phyloP scores from a whole-genome alignment of 2,888 invertebrate species.

The Teleiodes luculella region DNA sequence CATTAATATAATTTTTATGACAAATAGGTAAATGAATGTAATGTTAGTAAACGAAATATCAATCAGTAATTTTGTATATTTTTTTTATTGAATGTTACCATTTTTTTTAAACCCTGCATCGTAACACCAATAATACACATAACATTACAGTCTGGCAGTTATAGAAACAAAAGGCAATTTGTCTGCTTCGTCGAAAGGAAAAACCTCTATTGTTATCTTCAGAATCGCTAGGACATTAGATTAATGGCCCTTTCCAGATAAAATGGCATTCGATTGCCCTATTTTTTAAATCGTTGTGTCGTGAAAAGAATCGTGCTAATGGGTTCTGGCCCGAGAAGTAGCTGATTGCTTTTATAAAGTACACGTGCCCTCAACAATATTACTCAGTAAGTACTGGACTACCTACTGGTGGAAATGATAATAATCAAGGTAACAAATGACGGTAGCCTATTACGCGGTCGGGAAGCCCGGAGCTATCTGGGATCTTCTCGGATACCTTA shows the following conservation, averaged over 20 bases:
- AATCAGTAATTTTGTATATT: too few species aligned
- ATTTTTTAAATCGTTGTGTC: constrained; percentile 5
- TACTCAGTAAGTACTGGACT: too few species aligned
- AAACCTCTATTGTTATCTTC: constrained; percentile 2
- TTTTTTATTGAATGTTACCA: too few species aligned
- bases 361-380: too few species aligned
- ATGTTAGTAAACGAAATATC: too few species aligned
- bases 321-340: too few species aligned
- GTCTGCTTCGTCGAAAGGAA: constrained; percentile 1
- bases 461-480: not conserved
- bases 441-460: not conserved
- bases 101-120: too few species aligned
- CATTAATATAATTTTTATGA: too few species aligned
- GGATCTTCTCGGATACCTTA: not conserved
- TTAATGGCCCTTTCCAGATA: constrained; percentile 11
- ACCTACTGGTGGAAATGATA: not conserved
- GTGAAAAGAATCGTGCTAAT: not conserved
- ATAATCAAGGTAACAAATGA: not conserved
- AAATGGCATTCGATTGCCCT: constrained; percentile 13
- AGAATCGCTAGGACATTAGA: constrained; percentile 12
- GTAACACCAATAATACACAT: too few species aligned
- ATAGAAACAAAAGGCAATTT: constrained; percentile 2
- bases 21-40: too few species aligned
- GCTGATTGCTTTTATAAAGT: too few species aligned
- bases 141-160: not conserved